Percentiles rank a stretch among this genome's conserved stretches.
Evolutionary conservation across 2,888 invertebrate genomes (phyloP).

Genomic region (Scaptomyza caliginosa): DNA sequence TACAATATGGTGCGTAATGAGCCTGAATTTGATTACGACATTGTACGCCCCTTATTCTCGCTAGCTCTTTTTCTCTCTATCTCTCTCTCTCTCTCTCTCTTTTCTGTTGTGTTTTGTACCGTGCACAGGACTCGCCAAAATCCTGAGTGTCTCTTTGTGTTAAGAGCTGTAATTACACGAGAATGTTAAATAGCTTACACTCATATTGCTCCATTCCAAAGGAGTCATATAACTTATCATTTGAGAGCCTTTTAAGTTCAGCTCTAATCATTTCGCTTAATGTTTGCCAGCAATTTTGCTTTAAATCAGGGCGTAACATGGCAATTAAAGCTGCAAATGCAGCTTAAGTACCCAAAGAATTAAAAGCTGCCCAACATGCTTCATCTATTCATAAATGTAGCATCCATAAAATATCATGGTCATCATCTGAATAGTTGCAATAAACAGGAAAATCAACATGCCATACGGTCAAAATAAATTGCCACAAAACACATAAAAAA

Average conservation of each 20-base stretch:
- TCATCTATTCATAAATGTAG: neutral
- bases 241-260: neutral
- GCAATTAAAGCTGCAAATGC: neutral
- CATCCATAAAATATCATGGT: neutral
- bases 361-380: neutral
- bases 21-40: constrained; percentile 74
- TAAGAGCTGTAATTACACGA: constrained; percentile 41
- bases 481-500: constrained; percentile 53
- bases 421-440: constrained; percentile 8
- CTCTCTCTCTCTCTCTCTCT: neutral
- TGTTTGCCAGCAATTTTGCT: neutral
- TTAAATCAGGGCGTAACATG: neutral
- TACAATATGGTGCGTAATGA: constrained; percentile 79
- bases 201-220: constrained; percentile 46
- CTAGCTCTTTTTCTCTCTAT: too few species aligned
- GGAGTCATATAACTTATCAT: constrained; percentile 14
- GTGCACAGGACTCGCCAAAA: constrained; percentile 19
- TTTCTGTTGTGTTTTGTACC: neutral
- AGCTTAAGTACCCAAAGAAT: too few species aligned
- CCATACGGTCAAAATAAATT: constrained; percentile 21
- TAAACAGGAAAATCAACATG: constrained; percentile 21
- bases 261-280: neutral
- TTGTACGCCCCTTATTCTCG: constrained; percentile 24
- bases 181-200: constrained; percentile 57
- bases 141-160: constrained; percentile 63